Conservation (phyloP, 2,113 vertebrate species). For the Calypte anna region DNA sequence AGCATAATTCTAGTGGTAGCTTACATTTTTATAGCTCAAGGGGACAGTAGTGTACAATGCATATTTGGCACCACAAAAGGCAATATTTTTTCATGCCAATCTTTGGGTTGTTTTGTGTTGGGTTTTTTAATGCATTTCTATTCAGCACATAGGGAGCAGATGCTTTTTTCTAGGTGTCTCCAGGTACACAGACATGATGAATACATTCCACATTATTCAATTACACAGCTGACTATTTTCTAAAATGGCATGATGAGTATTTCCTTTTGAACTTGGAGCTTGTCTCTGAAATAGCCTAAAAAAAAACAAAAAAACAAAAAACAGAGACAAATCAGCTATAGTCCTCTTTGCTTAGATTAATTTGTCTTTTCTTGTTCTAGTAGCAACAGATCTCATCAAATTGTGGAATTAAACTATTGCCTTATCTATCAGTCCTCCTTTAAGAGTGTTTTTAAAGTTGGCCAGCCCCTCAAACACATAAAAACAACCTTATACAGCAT, state of each 20-base stretch:
- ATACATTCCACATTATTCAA: constrained; percentile 3
- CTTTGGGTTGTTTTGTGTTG: background rate
- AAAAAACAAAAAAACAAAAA: background rate
- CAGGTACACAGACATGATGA: background rate
- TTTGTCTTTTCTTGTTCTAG: background rate
- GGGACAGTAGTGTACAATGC: background rate
- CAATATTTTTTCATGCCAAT: background rate
- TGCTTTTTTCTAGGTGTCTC: constrained; percentile 6
- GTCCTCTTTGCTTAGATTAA: background rate
- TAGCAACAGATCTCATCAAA: background rate
- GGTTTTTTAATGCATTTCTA: background rate
- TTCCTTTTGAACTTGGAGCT: background rate
- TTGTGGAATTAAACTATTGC: background rate
- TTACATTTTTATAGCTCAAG: background rate
- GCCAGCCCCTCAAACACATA: background rate
- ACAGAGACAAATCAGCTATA: background rate
- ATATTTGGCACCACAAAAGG: background rate
- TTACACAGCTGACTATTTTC: constrained; percentile 20
- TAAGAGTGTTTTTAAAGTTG: background rate
- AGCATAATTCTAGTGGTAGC: background rate
- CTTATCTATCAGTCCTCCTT: background rate
- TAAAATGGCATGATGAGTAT: background rate
- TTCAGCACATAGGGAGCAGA: background rate
- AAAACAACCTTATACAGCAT: background rate
- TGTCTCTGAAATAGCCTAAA: background rate